A percentile compares a stretch with the other conserved stretches of the same genome.
These are phyloP conservation scores for Notoglanidium macrostoma DNA, from an alignment of 2,797 vertebrate genomes.

Conservation along the genomic window DNA sequence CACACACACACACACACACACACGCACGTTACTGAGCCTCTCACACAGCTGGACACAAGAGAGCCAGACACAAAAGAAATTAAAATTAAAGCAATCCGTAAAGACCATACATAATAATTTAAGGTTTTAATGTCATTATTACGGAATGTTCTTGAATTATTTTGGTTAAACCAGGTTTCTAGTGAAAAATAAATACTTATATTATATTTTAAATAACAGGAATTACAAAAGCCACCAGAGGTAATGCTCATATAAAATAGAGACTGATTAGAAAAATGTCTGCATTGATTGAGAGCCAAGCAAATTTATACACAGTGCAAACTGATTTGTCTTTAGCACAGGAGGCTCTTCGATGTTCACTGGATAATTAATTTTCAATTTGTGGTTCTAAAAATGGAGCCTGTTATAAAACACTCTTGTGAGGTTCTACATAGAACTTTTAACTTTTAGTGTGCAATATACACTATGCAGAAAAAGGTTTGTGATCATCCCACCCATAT, in stretches of 20 bases:
- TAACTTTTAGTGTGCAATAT: background rate
- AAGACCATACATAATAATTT: conserved; percentile 11
- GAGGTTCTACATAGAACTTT: background rate
- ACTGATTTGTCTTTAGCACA: background rate
- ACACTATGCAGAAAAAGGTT: background rate
- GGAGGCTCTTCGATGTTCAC: background rate
- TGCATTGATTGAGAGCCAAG: background rate
- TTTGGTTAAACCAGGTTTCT: background rate
- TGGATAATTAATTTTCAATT: background rate
- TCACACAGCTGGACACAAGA: conserved; percentile 24
- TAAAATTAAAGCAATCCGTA: conserved; percentile 17
- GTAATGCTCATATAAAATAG: background rate
- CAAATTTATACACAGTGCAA: background rate
- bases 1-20: conserved; percentile 14
- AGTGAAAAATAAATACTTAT: background rate
- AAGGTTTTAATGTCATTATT: background rate
- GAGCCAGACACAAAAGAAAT: conserved; percentile 21
- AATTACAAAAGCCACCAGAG: background rate
- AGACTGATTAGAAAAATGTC: background rate
- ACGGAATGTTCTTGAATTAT: background rate
- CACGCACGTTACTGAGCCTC: background rate
- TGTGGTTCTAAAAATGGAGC: background rate
- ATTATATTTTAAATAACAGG: background rate
- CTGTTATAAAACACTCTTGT: background rate
- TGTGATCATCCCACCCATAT: background rate